These are phyloP conservation scores for Sternarchorhynchus goeldii DNA, from an alignment of 2,797 vertebrate genomes.

Conservation along the genomic window DNA sequence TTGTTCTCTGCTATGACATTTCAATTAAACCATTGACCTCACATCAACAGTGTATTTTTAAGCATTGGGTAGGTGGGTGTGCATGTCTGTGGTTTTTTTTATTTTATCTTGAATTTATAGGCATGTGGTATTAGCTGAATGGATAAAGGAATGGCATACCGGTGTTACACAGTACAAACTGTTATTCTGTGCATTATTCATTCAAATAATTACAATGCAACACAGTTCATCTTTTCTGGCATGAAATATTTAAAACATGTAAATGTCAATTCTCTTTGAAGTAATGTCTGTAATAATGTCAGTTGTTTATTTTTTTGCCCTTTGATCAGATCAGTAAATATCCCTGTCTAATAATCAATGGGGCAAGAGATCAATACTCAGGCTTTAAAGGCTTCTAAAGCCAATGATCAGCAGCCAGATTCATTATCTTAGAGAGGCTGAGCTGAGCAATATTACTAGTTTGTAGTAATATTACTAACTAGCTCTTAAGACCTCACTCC, in stretches of 20 bases:
- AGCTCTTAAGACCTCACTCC: constrained; percentile 27
- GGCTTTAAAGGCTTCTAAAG: constrained; percentile 65
- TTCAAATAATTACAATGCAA: too few relatives aligned
- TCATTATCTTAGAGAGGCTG: constrained; percentile 40
- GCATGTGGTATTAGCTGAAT: too few relatives aligned
- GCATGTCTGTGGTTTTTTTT: not conserved
- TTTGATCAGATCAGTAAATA: constrained; percentile 70
- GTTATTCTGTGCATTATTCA: too few relatives aligned
- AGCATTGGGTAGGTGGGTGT: not conserved
- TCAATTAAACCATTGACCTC: constrained; percentile 10
- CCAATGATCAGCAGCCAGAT: constrained; percentile 65
- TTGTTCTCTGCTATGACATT: not conserved
- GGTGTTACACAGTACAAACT: too few relatives aligned
- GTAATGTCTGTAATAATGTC: not conserved
- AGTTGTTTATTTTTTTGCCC: constrained; percentile 59
- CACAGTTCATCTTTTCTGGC: constrained; percentile 1
- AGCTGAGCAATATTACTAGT: constrained; percentile 48
- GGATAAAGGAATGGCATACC: too few relatives aligned
- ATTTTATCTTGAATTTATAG: constrained; percentile 1
- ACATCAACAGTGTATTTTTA: constrained; percentile 15
- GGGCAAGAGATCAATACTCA: constrained; percentile 62
- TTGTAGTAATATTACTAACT: constrained; percentile 53
- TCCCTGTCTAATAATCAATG: constrained; percentile 63
- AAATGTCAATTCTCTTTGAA: constrained; percentile 72
- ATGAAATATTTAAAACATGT: constrained; percentile 77